Conservation (phyloP, 2,888 invertebrate genomes). For the Apeira syringaria region DNA sequence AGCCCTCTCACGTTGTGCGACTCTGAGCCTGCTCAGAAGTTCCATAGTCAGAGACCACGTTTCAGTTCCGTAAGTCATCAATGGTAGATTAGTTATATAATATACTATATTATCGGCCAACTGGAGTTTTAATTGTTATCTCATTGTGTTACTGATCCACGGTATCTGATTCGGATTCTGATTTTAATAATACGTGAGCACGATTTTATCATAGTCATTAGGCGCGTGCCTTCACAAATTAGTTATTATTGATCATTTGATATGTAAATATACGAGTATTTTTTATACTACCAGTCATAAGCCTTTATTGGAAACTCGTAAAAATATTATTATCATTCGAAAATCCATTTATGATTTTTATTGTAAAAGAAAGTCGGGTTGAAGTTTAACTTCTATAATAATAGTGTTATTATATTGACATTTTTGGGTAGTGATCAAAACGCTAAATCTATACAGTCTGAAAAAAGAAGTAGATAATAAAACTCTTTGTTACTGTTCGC, state of each 20-base stretch:
- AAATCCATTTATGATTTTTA: slow-evolving; percentile 29
- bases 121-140: slow-evolving; percentile 14
- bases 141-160: slow-evolving; percentile 9
- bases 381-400: slow-evolving; percentile 10
- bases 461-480: too few species aligned
- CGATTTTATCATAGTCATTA: slow-evolving; percentile 27
- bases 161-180: slow-evolving; percentile 19
- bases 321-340: slow-evolving; percentile 34
- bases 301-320: slow-evolving; percentile 33
- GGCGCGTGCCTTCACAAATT: slow-evolving; percentile 30
- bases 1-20: too few species aligned
- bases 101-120: slow-evolving; percentile 8
- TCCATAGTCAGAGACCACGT: too few species aligned
- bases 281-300: slow-evolving; percentile 34
- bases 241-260: slow-evolving; percentile 33
- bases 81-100: too few species aligned
- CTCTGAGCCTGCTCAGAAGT: too few species aligned
- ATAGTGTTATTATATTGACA: slow-evolving; percentile 13
- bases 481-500: too few species aligned
- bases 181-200: slow-evolving; percentile 19
- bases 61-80: too few species aligned
- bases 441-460: too few species aligned
- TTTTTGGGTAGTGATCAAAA: too few species aligned
- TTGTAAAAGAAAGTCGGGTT: slow-evolving; percentile 28
- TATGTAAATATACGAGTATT: slow-evolving; percentile 33